Base-by-base conservation (phyloP, 2,888 invertebrate genomes). In the Lasioglossum leucozonium region DNA sequence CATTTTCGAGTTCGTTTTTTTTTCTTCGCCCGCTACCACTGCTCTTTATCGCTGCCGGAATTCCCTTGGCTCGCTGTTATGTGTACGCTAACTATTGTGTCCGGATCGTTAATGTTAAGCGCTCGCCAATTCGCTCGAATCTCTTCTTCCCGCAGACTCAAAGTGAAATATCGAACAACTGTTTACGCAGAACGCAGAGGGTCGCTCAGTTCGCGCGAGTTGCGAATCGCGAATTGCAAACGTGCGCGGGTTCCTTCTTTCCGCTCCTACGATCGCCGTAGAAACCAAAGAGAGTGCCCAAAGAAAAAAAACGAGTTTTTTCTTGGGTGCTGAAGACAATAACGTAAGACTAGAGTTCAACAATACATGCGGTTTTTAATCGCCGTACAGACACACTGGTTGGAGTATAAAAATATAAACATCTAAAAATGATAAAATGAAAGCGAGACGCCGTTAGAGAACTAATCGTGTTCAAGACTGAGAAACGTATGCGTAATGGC, bases 331-430 rank as follows among this genome's bases (percentile, higher is more conserved):
- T 88, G 85, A 90, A 90, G 87, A 92, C 87, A 90, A 91, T 94
- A 94, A 94, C 92, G 88, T 93, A 94, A 94, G 94, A 95, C 94
- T 95, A 95, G 94, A 94, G 91, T 94, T 94, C 92, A 94, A 94
- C 93, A 94, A 94, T 94, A 94, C 94, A 93, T 94, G 93, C 92
- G 91, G 92, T 93, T 92, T 90, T 91, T 91, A 91, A 92, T 93
- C 91, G 92, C 91, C 91, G 88, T 91, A 91, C 87, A 92, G 90
- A 92, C 91, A 92, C 91, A 91, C 89, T 84, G 85, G 90, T 93
- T 37, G 92, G 91, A 92, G 91, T 94, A 94, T 94, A 94, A 94
- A 94, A 94, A 93, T 94, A 94, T 94, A 94, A 94, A 94, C 92
- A 93, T 93, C 91, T 94, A 91, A 90, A 91, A 93, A 92, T 89